A percentile compares a stretch with the other conserved stretches of the same genome.
Evolutionary conservation across 2,888 invertebrate species (phyloP).

Genomic region (Oscheius sp.): DNA sequence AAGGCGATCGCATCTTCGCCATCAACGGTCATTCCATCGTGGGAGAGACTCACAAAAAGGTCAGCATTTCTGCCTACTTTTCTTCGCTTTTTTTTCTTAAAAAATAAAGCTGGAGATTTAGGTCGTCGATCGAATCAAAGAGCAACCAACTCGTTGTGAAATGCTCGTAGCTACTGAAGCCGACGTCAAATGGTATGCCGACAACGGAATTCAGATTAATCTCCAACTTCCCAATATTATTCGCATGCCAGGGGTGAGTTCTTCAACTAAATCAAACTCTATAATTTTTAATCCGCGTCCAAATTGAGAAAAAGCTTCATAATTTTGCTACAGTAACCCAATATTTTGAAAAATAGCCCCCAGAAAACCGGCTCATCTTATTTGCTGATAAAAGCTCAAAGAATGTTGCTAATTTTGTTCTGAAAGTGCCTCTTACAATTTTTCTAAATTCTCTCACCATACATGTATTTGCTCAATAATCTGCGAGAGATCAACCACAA

Average conservation of each 20-base stretch:
- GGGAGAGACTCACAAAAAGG: conserved; percentile 64
- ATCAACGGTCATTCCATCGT: conserved; percentile 66
- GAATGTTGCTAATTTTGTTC: too few species aligned
- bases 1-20: conserved; percentile 68
- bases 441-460: too few species aligned
- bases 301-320: too few species aligned
- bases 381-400: too few species aligned
- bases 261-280: too few species aligned
- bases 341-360: too few species aligned
- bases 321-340: too few species aligned
- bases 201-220: conserved; percentile 54
- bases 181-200: conserved; percentile 79
- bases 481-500: too few species aligned
- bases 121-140: conserved; percentile 67
- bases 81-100: not conserved
- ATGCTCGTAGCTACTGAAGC: conserved; percentile 84
- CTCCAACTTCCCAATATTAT: conserved; percentile 51
- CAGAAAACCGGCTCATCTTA: too few species aligned
- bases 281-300: not conserved
- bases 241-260: conserved; percentile 31
- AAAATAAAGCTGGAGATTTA: conserved; percentile 25
- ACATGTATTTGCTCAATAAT: too few species aligned
- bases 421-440: too few species aligned
- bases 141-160: conserved; percentile 77
- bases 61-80: conserved; percentile 17